Percentiles rank a stretch among this genome's conserved stretches.
Conservation (phyloP, 1,140 invertebrate genomes). For the Macrotrachela quadricornifera region DNA sequence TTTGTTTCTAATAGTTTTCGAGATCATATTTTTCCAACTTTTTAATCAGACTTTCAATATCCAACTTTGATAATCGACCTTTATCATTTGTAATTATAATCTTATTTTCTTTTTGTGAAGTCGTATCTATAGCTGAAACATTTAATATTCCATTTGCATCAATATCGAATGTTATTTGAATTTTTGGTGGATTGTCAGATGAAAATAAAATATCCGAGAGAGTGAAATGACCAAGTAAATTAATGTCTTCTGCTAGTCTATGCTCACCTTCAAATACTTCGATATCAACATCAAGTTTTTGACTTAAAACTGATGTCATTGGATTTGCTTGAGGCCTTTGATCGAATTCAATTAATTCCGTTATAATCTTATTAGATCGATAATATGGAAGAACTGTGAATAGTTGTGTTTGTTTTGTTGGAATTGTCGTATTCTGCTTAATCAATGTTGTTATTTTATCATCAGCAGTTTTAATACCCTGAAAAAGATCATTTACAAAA, state of each 20-base stretch:
- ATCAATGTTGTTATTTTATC: constrained; percentile 45
- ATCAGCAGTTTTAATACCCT: constrained; percentile 43
- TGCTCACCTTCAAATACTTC: constrained; percentile 46
- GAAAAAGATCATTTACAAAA: too few relatives aligned
- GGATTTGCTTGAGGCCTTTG: too few relatives aligned
- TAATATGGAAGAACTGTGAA: constrained; percentile 43
- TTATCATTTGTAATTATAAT: constrained; percentile 35
- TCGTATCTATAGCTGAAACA: constrained; percentile 52
- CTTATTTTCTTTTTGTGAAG: constrained; percentile 43
- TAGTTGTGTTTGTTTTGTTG: constrained; percentile 41
- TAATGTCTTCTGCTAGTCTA: constrained; percentile 70
- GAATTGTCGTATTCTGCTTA: constrained; percentile 43
- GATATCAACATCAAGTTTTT: too few relatives aligned
- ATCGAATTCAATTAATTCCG: too few relatives aligned
- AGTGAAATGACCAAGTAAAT: constrained; percentile 63
- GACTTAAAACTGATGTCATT: too few relatives aligned
- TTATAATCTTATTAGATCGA: background rate
- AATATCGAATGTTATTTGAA: constrained; percentile 55
- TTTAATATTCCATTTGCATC: constrained; percentile 55
- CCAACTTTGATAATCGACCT: constrained; percentile 28
- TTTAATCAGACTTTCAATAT: constrained; percentile 36
- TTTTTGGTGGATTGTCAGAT: constrained; percentile 15
- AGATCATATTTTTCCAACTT: constrained; percentile 36
- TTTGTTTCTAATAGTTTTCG: constrained; percentile 17
- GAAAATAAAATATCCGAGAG: constrained; percentile 57